Base-by-base conservation (phyloP, 2,888 invertebrate genomes). In the Polyommatus icarus region DNA sequence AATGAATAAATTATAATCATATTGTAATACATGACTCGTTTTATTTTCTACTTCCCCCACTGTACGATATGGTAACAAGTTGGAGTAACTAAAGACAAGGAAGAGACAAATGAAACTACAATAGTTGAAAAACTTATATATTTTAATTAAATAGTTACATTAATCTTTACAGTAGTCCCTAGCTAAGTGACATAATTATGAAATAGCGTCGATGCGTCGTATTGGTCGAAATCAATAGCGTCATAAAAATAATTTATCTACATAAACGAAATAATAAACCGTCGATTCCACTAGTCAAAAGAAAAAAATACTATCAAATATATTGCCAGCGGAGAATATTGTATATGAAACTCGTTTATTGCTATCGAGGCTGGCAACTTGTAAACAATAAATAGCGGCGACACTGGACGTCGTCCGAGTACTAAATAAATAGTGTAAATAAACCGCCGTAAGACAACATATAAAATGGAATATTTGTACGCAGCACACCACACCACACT, bases 141-240 rank as follows among this genome's bases (percentile, higher is more conserved):
- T 92, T 93, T 93, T 90, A 92, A 91, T 93, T 94, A 93, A 93
- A 94, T 94, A 93, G 92, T 93, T 93, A 93, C 89, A 93, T 91
- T 92, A 91, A 86, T 92, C 91, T 94, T 93, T 93, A 94, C 93
- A 93, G 91, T 92, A 90, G 87, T 91, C 88, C 92, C 92, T 92
- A 92, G 92, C 93, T 92, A 92, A 80, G 89, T 91, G 91, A 92
- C 91, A 89, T 89, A n/a, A n/a, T n/a, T n/a, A 85, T 82, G 81
- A 86, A 88, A 88, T 87, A 90, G 89, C 90, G 88, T 90, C 92
- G 92, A 92, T 91, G 91, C 92, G 90, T 90, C 90, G 89, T 90
- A 90, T 91, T 91, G 90, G 91, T 92, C 93, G 89, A 88, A 91
- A 91, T 89, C 89, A 90, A 89, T 88, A 50, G 29, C 75, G 50